These are phyloP conservation scores for Orientallactaga sibirica DNA, from an alignment of 2,797 vertebrate genomes.

Conservation along the genomic window DNA sequence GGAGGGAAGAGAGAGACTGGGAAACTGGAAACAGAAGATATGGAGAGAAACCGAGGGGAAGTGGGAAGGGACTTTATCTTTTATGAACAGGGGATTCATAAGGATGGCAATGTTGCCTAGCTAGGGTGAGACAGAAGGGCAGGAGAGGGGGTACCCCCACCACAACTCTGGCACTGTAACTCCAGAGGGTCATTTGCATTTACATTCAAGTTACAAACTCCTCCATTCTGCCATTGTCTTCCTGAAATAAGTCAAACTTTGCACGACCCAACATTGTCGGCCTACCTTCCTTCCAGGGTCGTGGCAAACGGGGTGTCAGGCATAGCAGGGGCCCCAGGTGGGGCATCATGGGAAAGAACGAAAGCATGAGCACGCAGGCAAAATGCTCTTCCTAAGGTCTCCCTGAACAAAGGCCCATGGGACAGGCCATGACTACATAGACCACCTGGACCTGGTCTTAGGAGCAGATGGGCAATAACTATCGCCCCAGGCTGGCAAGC, in stretches of 20 bases:
- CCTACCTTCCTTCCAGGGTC: neutral
- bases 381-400: neutral
- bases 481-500: neutral
- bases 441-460: neutral
- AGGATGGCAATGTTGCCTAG: neutral
- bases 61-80: neutral
- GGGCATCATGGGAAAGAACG: fast-evolving
- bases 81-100: neutral
- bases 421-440: neutral
- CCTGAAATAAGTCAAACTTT: neutral
- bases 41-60: neutral
- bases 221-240: neutral
- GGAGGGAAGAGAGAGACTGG: neutral
- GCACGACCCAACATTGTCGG: neutral
- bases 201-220: neutral
- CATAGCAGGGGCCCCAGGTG: neutral
- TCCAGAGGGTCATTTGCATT: neutral
- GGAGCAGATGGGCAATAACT: neutral
- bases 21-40: too few relatives aligned
- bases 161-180: neutral
- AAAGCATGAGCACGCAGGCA: neutral
- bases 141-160: neutral
- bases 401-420: neutral
- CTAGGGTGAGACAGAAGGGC: fast-evolving
- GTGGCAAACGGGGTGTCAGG: neutral